These are phyloP conservation scores for Trichogramma pretiosum DNA, from an alignment of 1,140 invertebrate species.

Conservation along the genomic window DNA sequence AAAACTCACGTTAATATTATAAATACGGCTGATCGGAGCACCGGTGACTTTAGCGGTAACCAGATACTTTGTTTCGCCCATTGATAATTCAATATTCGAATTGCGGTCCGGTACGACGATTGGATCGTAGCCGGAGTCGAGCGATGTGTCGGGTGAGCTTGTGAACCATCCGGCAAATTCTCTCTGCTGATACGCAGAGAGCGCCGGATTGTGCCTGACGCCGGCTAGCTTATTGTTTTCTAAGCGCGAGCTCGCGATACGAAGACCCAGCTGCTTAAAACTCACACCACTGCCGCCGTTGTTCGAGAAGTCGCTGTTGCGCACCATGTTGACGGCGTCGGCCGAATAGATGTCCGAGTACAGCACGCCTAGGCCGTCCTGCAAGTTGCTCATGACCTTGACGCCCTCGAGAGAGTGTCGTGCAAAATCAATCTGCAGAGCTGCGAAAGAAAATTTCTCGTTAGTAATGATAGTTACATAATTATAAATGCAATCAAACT, in stretches of 20 bases:
- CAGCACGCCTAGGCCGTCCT: constrained; percentile 79
- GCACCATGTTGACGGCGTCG: constrained; percentile 74
- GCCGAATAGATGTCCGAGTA: constrained; percentile 83
- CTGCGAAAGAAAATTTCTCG: constrained; percentile 37
- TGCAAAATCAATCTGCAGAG: constrained; percentile 93
- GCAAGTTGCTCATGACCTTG: constrained; percentile 68
- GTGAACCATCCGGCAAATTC: constrained; percentile 89
- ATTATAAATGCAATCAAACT: not conserved
- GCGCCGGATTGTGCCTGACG: constrained; percentile 83
- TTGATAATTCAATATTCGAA: constrained; percentile 56
- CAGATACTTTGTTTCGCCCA: constrained; percentile 68
- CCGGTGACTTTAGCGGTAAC: constrained; percentile 58
- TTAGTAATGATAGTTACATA: not conserved
- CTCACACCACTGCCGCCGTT: constrained; percentile 84
- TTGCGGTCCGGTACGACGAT: constrained; percentile 56
- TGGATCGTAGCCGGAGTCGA: constrained; percentile 60
- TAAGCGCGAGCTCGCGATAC: constrained; percentile 65
- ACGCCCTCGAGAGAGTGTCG: constrained; percentile 83
- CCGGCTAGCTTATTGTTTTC: constrained; percentile 82
- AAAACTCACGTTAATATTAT: constrained; percentile 35
- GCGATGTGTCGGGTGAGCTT: constrained; percentile 53
- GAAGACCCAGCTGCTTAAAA: constrained; percentile 78
- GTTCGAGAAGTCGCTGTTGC: constrained; percentile 78
- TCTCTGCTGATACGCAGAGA: constrained; percentile 74
- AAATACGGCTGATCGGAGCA: constrained; percentile 49